Base-by-base conservation (phyloP, 2,888 invertebrate genomes). In the Acleris holmiana region DNA sequence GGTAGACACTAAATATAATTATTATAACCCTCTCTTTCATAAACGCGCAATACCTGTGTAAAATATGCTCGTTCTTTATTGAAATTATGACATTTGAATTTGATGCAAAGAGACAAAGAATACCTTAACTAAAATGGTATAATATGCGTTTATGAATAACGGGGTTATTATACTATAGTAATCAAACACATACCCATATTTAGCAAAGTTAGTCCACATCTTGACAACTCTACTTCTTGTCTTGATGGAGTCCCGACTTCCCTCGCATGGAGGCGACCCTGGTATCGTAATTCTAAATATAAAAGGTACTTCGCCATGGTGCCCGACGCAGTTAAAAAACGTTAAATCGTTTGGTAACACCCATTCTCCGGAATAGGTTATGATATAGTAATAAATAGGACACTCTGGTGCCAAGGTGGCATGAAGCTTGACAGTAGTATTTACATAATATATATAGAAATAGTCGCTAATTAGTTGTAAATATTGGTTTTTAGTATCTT, bases 121-220 rank as follows among this genome's bases (percentile, higher is more conserved):
- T n/a, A n/a, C n/a, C n/a, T n/a, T n/a, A n/a, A n/a, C n/a, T n/a
- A n/a, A n/a, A n/a, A n/a, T n/a, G n/a, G n/a, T n/a, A n/a, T n/a
- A n/a, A n/a, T n/a, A n/a, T n/a, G n/a, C n/a, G n/a, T n/a, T n/a
- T n/a, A n/a, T n/a, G n/a, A n/a, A n/a, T n/a, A n/a, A n/a, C n/a
- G n/a, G n/a, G n/a, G n/a, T n/a, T n/a, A n/a, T n/a, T 17, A 23
- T 17, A 3, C 10, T 50, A 17, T 25, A 41, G 18, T 13, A 18
- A 18, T 29, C 4, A 29, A 29, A n/a, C 8, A 23, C 57, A 77
- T 81, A 93, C 93, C 93, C 88, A 71, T 82, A 85, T 83, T 88
- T 92, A 46, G 93, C 92, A 74, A 93, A 93, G 73, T 93, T 93
- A 0, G 92, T 92, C 91, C 93, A 93, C 87, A 93, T 83, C 73